Evolutionary conservation across 2,113 vertebrate species (phyloP).

Genomic region (Choloepus hoffmanni): DNA sequence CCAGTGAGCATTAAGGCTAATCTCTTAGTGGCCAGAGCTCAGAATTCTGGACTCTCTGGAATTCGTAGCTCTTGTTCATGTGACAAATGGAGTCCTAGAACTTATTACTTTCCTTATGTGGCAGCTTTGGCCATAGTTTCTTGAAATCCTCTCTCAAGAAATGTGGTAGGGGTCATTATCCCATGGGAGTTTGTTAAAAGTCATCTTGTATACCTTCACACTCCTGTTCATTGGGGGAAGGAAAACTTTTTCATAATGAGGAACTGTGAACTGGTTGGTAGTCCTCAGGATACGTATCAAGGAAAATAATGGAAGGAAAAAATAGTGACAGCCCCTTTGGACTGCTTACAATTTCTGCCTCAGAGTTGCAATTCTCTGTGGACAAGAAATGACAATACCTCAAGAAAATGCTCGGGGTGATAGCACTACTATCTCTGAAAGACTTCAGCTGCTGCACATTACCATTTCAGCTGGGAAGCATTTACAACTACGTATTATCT

Average conservation of each 20-base stretch:
- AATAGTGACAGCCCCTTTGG: neutral
- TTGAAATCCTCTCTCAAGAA: conserved; percentile 56
- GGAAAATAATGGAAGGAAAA: neutral
- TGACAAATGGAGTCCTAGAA: neutral
- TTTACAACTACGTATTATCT: neutral
- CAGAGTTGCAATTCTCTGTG: conserved; percentile 3
- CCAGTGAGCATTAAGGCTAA: neutral
- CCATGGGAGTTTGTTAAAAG: conserved; percentile 37
- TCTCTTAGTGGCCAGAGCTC: neutral
- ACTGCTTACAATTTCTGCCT: neutral
- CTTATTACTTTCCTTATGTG: conserved; percentile 19
- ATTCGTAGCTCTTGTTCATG: neutral
- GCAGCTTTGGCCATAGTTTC: conserved; percentile 42
- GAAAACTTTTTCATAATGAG: conserved; percentile 42
- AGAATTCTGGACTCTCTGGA: neutral
- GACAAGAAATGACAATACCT: conserved; percentile 68
- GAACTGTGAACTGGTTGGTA: conserved; percentile 7
- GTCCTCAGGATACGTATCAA: conserved; percentile 10
- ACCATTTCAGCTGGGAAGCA: conserved; percentile 16
- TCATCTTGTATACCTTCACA: conserved; percentile 38
- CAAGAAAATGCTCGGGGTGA: conserved; percentile 49
- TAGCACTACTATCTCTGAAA: neutral
- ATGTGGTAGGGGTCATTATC: neutral
- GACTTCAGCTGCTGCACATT: neutral
- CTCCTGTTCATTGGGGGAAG: neutral